phyloP scores from a whole-genome alignment of 2,797 vertebrate genomes.

The Leontopithecus rosalia region DNA sequence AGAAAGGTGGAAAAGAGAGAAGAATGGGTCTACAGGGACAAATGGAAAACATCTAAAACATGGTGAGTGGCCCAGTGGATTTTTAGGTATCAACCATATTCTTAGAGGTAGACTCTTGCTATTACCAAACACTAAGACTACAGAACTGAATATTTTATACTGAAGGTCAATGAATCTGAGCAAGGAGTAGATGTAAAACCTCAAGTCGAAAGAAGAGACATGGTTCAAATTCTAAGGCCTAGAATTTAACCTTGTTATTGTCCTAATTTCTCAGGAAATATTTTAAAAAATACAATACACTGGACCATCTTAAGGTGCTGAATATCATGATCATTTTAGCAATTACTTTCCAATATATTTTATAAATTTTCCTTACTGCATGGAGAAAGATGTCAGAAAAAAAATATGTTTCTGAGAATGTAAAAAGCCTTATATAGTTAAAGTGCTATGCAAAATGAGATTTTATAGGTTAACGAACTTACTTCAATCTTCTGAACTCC shows the following conservation, averaged over 20 bases:
- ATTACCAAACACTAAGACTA: not conserved
- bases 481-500: not conserved
- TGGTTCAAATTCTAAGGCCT: not conserved
- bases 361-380: conserved; percentile 1
- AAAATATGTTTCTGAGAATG: conserved; percentile 7
- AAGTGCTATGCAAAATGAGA: conserved; percentile 8
- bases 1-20: not conserved
- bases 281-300: not conserved
- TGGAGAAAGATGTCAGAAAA: conserved; percentile 4
- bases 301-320: not conserved
- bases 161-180: not conserved
- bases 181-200: not conserved
- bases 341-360: conserved; percentile 1
- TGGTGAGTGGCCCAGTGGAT: not conserved
- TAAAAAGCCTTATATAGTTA: not conserved
- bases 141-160: not conserved
- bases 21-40: not conserved
- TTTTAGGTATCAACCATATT: not conserved
- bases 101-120: not conserved
- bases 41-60: conserved; percentile 36
- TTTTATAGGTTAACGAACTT: not conserved
- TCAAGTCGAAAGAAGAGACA: not conserved
- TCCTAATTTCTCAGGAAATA: conserved; percentile 6
- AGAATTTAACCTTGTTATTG: not conserved
- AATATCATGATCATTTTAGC: conserved; percentile 7